A percentile compares a stretch with the other conserved stretches of the same genome.
Conservation (phyloP, 2,113 vertebrate species). For the Cheilinus undulatus region DNA sequence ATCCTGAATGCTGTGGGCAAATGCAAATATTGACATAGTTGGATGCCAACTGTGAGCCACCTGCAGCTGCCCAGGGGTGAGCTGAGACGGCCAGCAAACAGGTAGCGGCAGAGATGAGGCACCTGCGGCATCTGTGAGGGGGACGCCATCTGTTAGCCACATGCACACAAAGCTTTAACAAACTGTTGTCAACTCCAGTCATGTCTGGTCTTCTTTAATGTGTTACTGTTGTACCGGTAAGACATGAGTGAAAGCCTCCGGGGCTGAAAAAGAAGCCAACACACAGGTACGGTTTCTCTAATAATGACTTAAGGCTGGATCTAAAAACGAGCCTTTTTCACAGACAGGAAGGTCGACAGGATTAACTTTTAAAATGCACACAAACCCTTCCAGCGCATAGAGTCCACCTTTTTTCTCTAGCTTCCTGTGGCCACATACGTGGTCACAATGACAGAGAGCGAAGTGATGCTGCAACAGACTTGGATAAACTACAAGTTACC, state of each 20-base stretch:
- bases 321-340: no score
- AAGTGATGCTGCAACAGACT: no score
- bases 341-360: no score
- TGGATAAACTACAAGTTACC: no score
- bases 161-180: slow-evolving; percentile 10
- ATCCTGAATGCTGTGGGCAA: slow-evolving; percentile 36
- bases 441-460: no score
- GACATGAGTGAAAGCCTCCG: background rate
- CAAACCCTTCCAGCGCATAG: no score
- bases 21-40: slow-evolving; percentile 46
- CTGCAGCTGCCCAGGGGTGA: slow-evolving; percentile 58
- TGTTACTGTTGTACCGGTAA: background rate
- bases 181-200: background rate
- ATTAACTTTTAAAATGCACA: no score
- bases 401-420: no score
- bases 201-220: background rate
- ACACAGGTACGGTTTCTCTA: no score
- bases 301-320: no score
- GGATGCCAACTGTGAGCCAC: slow-evolving; percentile 46
- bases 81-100: slow-evolving; percentile 30
- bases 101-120: slow-evolving; percentile 30
- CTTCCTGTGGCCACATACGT: no score
- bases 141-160: slow-evolving; percentile 48
- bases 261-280: background rate
- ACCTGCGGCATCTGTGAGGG: slow-evolving; percentile 33